Evolutionary conservation across 1,140 invertebrate genomes (phyloP).

Genomic region (Drosophila malerkotliana): DNA sequence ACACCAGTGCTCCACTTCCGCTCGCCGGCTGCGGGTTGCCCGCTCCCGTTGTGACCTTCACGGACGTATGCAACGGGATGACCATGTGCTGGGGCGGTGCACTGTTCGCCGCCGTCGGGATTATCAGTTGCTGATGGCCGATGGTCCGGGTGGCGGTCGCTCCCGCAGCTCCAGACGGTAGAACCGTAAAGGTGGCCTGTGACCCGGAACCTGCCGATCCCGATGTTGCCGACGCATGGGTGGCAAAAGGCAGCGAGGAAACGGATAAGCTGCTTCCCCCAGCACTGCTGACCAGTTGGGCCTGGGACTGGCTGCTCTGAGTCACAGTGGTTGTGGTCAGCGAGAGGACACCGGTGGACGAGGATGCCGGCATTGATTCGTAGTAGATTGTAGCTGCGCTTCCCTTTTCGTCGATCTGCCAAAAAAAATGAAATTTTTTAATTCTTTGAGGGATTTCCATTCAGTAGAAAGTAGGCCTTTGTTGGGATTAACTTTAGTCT

Average conservation of each 20-base stretch:
- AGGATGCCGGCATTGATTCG: slow-evolving; percentile 76
- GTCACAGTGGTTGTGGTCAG: slow-evolving; percentile 77
- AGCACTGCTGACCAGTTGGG: slow-evolving; percentile 63
- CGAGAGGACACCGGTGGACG: slow-evolving; percentile 78
- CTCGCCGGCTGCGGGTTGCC: slow-evolving; percentile 32
- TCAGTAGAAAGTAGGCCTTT: neutral
- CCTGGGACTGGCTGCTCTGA: slow-evolving; percentile 69
- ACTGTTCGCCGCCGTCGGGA: slow-evolving; percentile 46
- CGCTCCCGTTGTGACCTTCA: slow-evolving; percentile 72
- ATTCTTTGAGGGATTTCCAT: neutral
- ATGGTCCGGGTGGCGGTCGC: slow-evolving; percentile 60
- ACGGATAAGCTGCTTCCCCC: slow-evolving; percentile 63
- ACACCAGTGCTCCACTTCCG: slow-evolving; percentile 43
- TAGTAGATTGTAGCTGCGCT: slow-evolving; percentile 79
- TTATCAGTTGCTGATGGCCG: slow-evolving; percentile 70
- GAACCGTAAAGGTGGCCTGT: slow-evolving; percentile 77
- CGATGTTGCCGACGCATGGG: slow-evolving; percentile 33
- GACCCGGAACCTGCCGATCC: slow-evolving; percentile 48
- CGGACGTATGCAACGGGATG: slow-evolving; percentile 79
- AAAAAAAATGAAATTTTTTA: neutral
- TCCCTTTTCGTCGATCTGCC: slow-evolving; percentile 55
- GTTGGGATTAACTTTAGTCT: neutral
- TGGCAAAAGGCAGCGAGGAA: slow-evolving; percentile 70
- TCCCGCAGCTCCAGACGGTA: slow-evolving; percentile 54
- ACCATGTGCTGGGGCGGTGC: slow-evolving; percentile 74